Evolutionary conservation across 1,140 invertebrate genomes (phyloP).

Genomic region (Palaemon carinicauda): DNA sequence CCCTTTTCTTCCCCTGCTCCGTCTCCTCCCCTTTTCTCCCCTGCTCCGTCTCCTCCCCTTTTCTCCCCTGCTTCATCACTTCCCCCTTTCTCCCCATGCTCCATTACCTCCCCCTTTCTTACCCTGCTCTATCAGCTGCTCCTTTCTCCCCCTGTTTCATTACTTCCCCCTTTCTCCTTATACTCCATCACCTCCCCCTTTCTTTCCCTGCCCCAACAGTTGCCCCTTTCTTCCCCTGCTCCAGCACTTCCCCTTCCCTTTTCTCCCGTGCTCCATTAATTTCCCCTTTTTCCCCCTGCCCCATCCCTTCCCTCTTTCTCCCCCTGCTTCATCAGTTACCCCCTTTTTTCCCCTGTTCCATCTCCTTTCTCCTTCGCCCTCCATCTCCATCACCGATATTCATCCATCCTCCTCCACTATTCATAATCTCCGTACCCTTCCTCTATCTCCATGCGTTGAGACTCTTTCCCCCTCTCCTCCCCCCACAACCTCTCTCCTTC

Average conservation of each 20-base stretch:
- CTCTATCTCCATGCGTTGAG: not conserved
- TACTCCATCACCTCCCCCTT: no score
- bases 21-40: not conserved
- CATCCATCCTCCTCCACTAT: not conserved
- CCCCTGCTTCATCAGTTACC: not conserved
- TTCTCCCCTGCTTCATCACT: no score
- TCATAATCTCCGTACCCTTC: not conserved
- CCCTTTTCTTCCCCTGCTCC: not conserved
- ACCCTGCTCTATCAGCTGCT: no score
- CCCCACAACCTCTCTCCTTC: not conserved
- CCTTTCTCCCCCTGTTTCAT: no score
- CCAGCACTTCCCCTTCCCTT: not conserved
- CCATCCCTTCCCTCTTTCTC: not conserved
- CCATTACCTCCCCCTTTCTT: not conserved
- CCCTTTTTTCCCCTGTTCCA: no score
- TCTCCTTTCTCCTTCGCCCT: not conserved
- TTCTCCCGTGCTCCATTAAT: no score
- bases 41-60: no score
- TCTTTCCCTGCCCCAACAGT: no score
- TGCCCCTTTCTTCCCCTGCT: not conserved
- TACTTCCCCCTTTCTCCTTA: not conserved
- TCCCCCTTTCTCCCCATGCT: not conserved
- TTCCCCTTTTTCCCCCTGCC: no score
- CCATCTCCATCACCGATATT: not conserved
- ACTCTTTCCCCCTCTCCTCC: not conserved